phyloP scores from a whole-genome alignment of 2,113 vertebrate genomes.

The Dipodomys merriami region DNA sequence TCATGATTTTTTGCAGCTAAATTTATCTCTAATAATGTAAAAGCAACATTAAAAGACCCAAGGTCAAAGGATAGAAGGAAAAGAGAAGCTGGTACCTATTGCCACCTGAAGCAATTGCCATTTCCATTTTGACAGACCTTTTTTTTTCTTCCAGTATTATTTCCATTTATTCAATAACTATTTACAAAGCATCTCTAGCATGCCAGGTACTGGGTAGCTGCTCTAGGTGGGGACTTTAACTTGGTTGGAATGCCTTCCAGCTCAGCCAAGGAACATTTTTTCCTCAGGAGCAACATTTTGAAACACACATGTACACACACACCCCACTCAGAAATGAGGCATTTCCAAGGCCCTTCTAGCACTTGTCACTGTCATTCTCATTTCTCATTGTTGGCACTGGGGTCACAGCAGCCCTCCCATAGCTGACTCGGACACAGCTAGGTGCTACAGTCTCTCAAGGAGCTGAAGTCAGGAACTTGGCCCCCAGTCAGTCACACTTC shows the following conservation, averaged over 20 bases:
- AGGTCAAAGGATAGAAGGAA: slow-evolving; percentile 3
- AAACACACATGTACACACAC: not conserved
- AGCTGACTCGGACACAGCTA: not conserved
- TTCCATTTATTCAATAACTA: not conserved
- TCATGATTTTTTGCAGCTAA: slow-evolving; percentile 61
- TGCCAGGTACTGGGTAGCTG: not conserved
- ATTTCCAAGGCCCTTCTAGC: not conserved
- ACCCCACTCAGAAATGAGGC: not conserved
- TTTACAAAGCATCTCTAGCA: not conserved
- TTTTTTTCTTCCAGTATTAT: not conserved
- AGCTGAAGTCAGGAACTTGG: not conserved
- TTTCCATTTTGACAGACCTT: not conserved
- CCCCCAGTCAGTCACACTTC: not conserved
- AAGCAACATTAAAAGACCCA: slow-evolving; percentile 30
- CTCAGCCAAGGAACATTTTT: not conserved
- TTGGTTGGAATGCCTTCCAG: not conserved
- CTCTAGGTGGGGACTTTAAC: not conserved
- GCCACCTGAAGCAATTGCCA: not conserved
- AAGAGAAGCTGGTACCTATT: not conserved
- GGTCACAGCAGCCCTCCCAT: not conserved
- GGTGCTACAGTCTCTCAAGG: not conserved
- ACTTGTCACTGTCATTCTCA: not conserved
- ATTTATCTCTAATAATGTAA: slow-evolving; percentile 50
- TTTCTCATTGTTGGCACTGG: not conserved
- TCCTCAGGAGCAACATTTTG: not conserved